Conservation (phyloP, 2,113 vertebrate species). For the Corythornis vintsioides region DNA sequence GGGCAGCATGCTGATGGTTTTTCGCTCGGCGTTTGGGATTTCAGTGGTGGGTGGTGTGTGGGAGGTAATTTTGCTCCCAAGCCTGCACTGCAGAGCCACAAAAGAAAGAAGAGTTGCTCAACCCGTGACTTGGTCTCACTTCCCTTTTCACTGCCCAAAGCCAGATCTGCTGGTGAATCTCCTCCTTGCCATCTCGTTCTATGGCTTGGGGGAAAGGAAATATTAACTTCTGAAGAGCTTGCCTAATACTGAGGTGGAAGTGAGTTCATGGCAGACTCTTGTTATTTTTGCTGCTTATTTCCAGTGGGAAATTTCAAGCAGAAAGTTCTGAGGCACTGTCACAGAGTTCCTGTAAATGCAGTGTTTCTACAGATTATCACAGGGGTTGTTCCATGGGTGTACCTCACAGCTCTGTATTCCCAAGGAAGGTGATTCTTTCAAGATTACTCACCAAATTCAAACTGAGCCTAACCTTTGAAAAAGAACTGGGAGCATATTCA, state of each 20-base stretch:
- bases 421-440: not conserved
- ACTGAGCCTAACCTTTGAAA: not conserved
- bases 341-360: not conserved
- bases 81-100: not conserved
- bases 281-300: not conserved
- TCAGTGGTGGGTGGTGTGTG: not conserved
- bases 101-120: not conserved
- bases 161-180: not conserved
- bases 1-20: not conserved
- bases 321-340: not conserved
- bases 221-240: not conserved
- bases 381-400: not conserved
- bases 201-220: not conserved
- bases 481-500: not conserved
- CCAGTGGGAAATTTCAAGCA: not conserved
- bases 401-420: not conserved
- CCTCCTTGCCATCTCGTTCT: not conserved
- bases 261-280: not conserved
- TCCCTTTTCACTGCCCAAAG: not conserved
- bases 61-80: not conserved
- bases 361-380: not conserved
- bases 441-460: not conserved
- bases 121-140: not conserved
- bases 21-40: not conserved
- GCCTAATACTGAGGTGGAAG: not conserved